These are phyloP conservation scores for Brenthis hecate DNA, from an alignment of 2,888 invertebrate genomes.

Conservation along the genomic window DNA sequence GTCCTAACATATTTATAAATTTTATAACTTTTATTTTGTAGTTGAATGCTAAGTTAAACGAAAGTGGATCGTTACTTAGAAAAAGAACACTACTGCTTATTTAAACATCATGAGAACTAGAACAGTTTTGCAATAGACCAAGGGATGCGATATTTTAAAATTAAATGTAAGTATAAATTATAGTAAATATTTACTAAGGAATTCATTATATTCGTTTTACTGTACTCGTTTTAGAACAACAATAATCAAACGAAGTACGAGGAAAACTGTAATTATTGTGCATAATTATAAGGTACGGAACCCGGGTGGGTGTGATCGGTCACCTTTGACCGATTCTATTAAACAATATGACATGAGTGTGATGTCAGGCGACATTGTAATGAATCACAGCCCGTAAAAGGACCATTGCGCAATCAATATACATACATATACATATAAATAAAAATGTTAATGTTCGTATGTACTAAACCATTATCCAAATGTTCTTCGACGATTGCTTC, in stretches of 20 bases:
- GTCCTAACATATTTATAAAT: too few species aligned
- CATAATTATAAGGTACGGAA: constrained; percentile 27
- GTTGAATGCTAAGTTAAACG: too few species aligned
- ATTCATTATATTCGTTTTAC: neutral
- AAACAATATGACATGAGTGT: constrained; percentile 32
- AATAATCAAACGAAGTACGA: constrained; percentile 9
- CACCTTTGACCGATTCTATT: constrained; percentile 38
- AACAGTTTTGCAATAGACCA: neutral
- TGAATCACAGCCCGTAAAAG: constrained; percentile 37
- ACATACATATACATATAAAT: constrained; percentile 18
- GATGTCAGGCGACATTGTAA: constrained; percentile 37
- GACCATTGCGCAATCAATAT: constrained; percentile 31
- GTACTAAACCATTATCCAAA: neutral
- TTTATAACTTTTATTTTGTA: too few species aligned
- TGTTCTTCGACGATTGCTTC: neutral
- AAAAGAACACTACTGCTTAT: too few species aligned
- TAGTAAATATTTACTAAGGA: constrained; percentile 1
- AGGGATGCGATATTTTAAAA: neutral
- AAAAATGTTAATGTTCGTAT: neutral
- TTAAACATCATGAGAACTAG: too few species aligned
- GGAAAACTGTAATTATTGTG: constrained; percentile 26
- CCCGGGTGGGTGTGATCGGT: constrained; percentile 32
- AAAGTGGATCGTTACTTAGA: too few species aligned
- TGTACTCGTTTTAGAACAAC: neutral
- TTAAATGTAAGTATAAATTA: neutral